Conservation (phyloP, 1,140 invertebrate genomes). For the Acromyrmex echinatior region DNA sequence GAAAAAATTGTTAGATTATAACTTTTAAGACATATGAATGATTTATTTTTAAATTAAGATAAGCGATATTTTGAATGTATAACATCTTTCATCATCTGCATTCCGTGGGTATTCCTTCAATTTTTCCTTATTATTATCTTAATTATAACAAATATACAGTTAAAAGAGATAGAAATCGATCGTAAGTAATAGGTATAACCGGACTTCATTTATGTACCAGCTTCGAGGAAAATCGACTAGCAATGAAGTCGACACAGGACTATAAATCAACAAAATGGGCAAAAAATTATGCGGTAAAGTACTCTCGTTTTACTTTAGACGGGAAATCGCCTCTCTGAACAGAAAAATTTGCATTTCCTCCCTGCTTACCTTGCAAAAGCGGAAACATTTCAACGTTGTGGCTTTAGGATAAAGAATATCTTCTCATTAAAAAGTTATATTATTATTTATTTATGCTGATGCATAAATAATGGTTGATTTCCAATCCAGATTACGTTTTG, state of each 20-base stretch:
- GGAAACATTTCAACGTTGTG: constrained; percentile 43
- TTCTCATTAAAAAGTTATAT: constrained; percentile 5
- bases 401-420: constrained; percentile 3
- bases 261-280: constrained; percentile 58
- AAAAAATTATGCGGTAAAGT: constrained; percentile 61
- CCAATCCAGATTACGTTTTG: not conserved
- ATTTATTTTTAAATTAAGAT: not conserved
- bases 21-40: not conserved
- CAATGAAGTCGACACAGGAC: constrained; percentile 40
- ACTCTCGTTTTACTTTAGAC: constrained; percentile 50
- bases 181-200: constrained; percentile 36
- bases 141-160: constrained; percentile 24
- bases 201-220: constrained; percentile 45
- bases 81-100: not conserved
- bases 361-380: constrained; percentile 45
- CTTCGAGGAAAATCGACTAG: constrained; percentile 45
- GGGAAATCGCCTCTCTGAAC: constrained; percentile 29
- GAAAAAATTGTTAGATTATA: not conserved
- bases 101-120: not conserved
- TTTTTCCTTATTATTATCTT: not conserved
- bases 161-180: constrained; percentile 6
- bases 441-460: constrained; percentile 28
- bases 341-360: constrained; percentile 58
- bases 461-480: constrained; percentile 3
- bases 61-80: not conserved